Percentiles rank a stretch among this genome's conserved stretches.
phyloP scores from a whole-genome alignment of 2,797 vertebrate genomes.

The Chlorospingus semifuscus region DNA sequence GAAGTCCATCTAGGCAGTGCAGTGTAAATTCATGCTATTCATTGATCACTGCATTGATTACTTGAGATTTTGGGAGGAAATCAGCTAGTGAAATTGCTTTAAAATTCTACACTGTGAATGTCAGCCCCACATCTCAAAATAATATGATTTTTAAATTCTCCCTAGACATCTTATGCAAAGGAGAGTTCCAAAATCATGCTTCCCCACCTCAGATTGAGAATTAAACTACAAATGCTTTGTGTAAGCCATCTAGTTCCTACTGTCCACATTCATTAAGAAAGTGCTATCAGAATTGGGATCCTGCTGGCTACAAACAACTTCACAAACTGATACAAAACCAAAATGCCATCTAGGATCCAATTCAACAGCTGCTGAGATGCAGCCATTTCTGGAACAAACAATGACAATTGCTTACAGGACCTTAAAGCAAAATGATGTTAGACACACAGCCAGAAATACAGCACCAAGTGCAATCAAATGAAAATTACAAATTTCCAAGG shows the following conservation, averaged over 20 bases:
- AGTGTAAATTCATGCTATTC: not conserved
- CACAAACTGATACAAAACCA: not conserved
- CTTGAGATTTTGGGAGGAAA: not conserved
- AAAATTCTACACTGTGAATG: not conserved
- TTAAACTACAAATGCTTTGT: not conserved
- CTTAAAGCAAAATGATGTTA: not conserved
- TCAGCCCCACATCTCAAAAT: not conserved
- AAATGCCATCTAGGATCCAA: not conserved
- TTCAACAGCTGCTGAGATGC: not conserved
- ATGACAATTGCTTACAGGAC: not conserved
- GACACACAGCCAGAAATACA: not conserved
- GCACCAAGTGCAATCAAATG: not conserved
- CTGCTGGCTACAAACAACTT: not conserved
- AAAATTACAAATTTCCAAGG: not conserved
- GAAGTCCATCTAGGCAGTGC: not conserved
- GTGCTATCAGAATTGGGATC: not conserved
- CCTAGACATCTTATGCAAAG: not conserved
- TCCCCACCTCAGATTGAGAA: not conserved
- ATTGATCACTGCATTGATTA: rapidly evolving
- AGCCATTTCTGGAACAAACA: not conserved
- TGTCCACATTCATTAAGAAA: not conserved
- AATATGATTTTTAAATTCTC: not conserved
- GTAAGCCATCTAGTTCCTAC: not conserved
- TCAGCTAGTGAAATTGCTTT: not conserved
- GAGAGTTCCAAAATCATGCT: not conserved